Evolutionary conservation across 2,888 invertebrate species (phyloP).

Genomic region (Aphidius colemani): DNA sequence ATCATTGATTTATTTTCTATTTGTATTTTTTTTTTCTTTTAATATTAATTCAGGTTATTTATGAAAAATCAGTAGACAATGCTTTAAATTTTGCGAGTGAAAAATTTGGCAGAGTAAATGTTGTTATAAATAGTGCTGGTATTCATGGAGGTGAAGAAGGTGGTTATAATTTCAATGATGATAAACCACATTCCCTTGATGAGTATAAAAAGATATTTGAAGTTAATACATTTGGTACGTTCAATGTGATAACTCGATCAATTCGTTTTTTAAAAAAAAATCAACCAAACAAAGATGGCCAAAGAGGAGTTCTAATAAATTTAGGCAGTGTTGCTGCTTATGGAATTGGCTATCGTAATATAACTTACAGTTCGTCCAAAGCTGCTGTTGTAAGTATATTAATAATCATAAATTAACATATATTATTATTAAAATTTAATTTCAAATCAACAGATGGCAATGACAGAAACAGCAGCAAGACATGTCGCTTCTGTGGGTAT

Average conservation of each 20-base stretch:
- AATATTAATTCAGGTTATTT: not conserved
- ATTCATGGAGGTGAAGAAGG: constrained; percentile 5
- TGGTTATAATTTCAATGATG: not conserved
- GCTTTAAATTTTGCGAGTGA: not conserved
- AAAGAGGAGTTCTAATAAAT: constrained; percentile 11
- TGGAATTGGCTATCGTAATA: constrained; percentile 8
- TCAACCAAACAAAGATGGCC: constrained; percentile 3
- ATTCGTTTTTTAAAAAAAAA: not conserved
- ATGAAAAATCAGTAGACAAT: not conserved
- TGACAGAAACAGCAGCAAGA: constrained; percentile 12
- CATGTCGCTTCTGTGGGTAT: constrained; percentile 12
- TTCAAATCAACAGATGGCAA: not conserved
- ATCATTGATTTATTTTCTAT: too few species aligned
- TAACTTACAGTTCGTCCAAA: too few species aligned
- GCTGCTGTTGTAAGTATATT: too few species aligned
- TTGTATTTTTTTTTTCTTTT: not conserved
- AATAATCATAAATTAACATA: too few species aligned
- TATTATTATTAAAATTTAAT: too few species aligned
- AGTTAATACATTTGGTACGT: constrained; percentile 14
- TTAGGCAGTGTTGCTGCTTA: constrained; percentile 12
- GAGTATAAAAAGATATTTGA: constrained; percentile 5
- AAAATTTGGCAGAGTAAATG: constrained; percentile 3
- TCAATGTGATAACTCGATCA: constrained; percentile 6
- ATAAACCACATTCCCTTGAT: not conserved
- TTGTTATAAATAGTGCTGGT: constrained; percentile 1